Evolutionary conservation across 2,113 vertebrate genomes (phyloP), one percentile per base, ranked within the genome.

Genomic region (Hyaena hyaena): DNA sequence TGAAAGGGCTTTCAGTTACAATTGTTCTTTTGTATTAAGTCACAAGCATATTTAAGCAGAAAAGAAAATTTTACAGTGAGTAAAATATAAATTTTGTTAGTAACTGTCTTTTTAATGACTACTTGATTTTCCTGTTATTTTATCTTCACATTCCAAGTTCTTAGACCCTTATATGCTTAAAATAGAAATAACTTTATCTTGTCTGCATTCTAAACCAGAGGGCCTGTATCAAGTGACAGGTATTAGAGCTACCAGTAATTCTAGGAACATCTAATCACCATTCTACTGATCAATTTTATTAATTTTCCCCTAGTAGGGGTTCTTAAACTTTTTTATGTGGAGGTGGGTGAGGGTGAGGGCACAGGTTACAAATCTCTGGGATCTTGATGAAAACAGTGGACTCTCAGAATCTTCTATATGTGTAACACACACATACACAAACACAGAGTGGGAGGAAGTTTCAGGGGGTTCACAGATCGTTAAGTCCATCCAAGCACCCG

Each of bases 21-120:
- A 84, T 43, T 90, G 26, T 84, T 83, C 55, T 88, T 90, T 79
- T 88, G 66, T 82, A 93, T 76, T 90, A n/a, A 84, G 50, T 69
- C 26, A 33, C 45, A 85, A 39, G 65, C n/a, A 77, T 79, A 53
- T 71, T 84, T 39, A 90, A 84, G 11, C 63, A 69, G 19, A 89
- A 50, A 83, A 55, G 24, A 73, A 76, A 76, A 61, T 39, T 50
- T 77, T 16, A 83, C 24, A 83, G 6, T 61, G 33, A 83, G 31
- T 19, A 84, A 92, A 83, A 69, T 77, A 61, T 68, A 10, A 84
- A 84, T 53, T 93, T 53, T 93, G 4, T 76, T 43, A 53, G 5
- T 61, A 89, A 89, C 9, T 69, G 50, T 77, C 26, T 23, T 88
- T 66, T 88, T 79, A 89, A 71, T 43, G 79, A 84, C 71, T 79